Percentiles rank a stretch among this genome's conserved stretches.
Conservation (phyloP, 2,113 vertebrate species). For the Melierax canorus region DNA sequence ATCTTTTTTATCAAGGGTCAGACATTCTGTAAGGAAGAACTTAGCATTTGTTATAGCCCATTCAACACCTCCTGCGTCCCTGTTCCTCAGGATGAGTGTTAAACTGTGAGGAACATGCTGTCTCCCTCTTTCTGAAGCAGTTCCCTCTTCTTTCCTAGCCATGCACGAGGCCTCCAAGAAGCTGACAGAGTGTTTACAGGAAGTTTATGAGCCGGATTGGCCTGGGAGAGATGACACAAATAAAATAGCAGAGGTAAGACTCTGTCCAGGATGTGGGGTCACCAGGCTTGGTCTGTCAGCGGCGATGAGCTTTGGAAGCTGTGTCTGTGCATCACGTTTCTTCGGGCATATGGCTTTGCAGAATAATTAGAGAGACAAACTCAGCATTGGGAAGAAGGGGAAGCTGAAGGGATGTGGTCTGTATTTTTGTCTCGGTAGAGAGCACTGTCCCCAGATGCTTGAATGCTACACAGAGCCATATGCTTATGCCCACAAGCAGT, state of each 20-base stretch:
- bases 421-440: background rate
- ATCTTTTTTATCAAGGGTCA: background rate
- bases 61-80: background rate
- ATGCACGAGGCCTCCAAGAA: slow-evolving; percentile 98
- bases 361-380: background rate
- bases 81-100: background rate
- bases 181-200: slow-evolving; percentile 89
- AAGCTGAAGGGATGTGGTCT: background rate
- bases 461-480: background rate
- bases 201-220: slow-evolving; percentile 96
- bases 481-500: background rate
- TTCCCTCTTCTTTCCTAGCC: slow-evolving; percentile 72
- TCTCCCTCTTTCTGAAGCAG: background rate
- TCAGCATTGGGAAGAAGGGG: background rate
- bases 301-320: background rate
- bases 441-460: background rate
- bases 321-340: background rate
- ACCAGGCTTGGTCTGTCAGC: background rate
- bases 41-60: background rate
- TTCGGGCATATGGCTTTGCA: background rate
- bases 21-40: background rate
- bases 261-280: background rate
- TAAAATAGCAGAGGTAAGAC: slow-evolving; percentile 87
- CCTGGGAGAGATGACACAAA: slow-evolving; percentile 91
- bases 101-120: background rate